Percentiles rank a stretch among this genome's conserved stretches.
phyloP scores from a whole-genome alignment of 2,888 invertebrate genomes.

The Thelaira solivaga region DNA sequence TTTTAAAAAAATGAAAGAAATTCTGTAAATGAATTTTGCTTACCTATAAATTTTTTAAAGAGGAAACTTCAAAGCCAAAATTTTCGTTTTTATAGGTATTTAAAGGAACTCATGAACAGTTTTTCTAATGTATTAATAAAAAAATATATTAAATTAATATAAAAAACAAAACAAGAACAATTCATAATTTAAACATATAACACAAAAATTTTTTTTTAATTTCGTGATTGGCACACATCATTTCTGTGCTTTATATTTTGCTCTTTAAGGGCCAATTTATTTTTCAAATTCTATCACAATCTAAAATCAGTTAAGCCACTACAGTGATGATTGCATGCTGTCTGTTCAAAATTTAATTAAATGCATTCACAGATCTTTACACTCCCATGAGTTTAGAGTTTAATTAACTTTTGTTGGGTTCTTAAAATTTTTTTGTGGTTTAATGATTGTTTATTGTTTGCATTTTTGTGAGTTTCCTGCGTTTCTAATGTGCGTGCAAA shows the following conservation, averaged over 20 bases:
- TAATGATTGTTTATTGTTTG: constrained; percentile 44
- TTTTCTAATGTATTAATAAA: too few species aligned
- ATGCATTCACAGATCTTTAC: background rate
- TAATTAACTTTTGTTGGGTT: background rate
- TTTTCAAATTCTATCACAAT: too few species aligned
- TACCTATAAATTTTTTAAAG: background rate
- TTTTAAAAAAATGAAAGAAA: constrained; percentile 1
- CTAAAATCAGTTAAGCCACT: too few species aligned
- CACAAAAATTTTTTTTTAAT: too few species aligned
- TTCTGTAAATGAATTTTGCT: constrained; percentile 28
- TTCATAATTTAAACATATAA: too few species aligned
- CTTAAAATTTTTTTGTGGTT: background rate
- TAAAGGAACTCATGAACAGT: too few species aligned
- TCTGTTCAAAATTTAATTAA: background rate
- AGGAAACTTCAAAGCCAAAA: background rate
- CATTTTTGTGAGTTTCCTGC: background rate
- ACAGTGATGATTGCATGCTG: constrained; percentile 27
- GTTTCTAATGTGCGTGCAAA: constrained; percentile 23
- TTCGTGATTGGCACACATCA: too few species aligned
- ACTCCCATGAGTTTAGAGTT: constrained; percentile 4
- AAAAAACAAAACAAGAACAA: too few species aligned
- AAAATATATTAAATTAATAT: too few species aligned
- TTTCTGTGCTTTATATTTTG: too few species aligned
- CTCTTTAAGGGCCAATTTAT: too few species aligned
- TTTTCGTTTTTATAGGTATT: too few species aligned